phyloP scores from a whole-genome alignment of 2,113 vertebrate species.

The Pycnonotus jocosus region DNA sequence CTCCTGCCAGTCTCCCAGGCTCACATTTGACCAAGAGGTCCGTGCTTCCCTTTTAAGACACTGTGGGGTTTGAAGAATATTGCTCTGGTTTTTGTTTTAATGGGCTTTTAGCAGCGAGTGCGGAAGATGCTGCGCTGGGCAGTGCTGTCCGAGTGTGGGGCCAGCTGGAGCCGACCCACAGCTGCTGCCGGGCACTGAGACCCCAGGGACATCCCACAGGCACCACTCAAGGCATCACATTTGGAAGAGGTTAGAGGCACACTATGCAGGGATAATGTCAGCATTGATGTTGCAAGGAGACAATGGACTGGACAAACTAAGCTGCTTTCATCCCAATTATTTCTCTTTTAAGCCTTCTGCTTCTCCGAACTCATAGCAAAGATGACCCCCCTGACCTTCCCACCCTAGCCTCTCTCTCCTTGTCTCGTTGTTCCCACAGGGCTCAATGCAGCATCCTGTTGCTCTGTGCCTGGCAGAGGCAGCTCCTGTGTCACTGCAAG shows the following conservation, averaged over 20 bases:
- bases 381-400: background rate
- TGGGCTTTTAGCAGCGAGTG: background rate
- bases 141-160: rapidly evolving
- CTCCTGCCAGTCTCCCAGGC: background rate
- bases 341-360: background rate
- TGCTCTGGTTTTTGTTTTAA: background rate
- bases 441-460: background rate
- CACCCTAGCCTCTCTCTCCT: background rate
- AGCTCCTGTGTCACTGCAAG: background rate
- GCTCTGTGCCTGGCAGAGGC: background rate
- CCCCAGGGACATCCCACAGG: background rate
- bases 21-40: conserved; percentile 5
- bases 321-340: background rate
- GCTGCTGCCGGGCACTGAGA: background rate
- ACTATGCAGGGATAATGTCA: background rate
- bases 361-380: background rate
- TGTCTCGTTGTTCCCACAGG: background rate
- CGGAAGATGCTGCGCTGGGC: rapidly evolving
- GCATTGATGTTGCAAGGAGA: background rate
- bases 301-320: background rate
- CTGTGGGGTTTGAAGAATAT: background rate
- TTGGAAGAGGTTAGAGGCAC: background rate
- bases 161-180: background rate
- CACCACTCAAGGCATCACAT: background rate
- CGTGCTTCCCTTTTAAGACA: background rate